Evolutionary conservation across 2,113 vertebrate species (phyloP).

Genomic region (Phasianus colchicus): DNA sequence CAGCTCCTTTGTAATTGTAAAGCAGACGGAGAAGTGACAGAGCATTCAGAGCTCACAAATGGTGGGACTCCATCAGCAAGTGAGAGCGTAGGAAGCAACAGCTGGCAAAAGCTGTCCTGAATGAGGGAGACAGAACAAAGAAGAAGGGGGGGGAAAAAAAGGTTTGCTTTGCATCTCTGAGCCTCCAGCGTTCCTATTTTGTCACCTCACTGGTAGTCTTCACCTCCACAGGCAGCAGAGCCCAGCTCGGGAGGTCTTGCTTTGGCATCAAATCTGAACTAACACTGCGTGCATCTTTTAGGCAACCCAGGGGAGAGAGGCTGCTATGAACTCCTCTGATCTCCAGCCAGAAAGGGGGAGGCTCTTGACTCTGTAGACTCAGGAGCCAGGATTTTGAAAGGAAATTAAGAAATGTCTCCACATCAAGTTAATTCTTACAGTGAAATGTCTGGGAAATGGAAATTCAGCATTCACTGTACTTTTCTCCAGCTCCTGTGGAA

Average conservation of each 20-base stretch:
- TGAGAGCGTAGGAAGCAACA: not conserved
- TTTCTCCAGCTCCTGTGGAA: not conserved
- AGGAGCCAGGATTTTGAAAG: not conserved
- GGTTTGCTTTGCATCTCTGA: not conserved
- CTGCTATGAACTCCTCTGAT: not conserved
- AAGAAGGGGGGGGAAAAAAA: rapidly evolving
- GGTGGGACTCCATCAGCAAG: not conserved
- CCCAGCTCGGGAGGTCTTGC: not conserved
- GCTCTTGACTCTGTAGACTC: not conserved
- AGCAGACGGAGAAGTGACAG: not conserved
- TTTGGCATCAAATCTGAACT: not conserved
- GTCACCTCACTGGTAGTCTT: not conserved
- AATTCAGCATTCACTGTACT: not conserved
- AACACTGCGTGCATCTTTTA: not conserved
- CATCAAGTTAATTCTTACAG: not conserved
- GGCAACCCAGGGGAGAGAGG: not conserved
- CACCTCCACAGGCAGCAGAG: not conserved
- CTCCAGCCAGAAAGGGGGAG: not conserved
- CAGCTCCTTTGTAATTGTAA: not conserved
- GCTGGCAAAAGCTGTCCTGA: not conserved
- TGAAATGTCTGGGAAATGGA: not conserved
- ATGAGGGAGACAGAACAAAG: rapidly evolving
- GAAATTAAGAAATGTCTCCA: not conserved
- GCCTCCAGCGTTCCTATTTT: not conserved
- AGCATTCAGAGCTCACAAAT: not conserved